Evolutionary conservation across 64 coral and sea anemone species (phyloP), one percentile per base, ranked within the genome.

Genomic region (Stichodactyla helianthus): DNA sequence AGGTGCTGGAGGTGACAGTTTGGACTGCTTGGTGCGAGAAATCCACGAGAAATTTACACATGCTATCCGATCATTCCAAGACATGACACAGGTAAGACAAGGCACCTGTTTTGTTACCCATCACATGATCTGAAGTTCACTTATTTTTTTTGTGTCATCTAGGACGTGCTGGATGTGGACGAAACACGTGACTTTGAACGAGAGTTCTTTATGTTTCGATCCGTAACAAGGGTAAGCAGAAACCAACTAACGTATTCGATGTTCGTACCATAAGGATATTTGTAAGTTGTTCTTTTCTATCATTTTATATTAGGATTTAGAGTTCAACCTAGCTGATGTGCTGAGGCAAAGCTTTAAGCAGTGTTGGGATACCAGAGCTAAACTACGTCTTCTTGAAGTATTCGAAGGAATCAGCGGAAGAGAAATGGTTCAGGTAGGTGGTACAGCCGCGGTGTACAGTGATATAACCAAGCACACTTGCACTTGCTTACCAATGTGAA

Each of bases 331-430:
- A 19, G 93, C 97, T 85, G 93, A 95, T 80, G 97, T 99, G 19
- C 82, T 99, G 52, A 77, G 93, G 68, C 93, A 99, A 67, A 99
- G 97, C 57, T 99, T 99, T 31, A 94, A 92, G 86, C 97, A 99
- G 64, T 99, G 97, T 17, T 94, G 93, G 88, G 97, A 99, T 85
- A 99, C 97, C 52, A 92, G 91, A 82, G 93, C 97, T 60, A 99
- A 90, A 87, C 84, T 99, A 62, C 88, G 97, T 35, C 77, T 99
- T 54, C 59, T 99, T 50, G 97, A 99, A 88, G 97, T 99, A 74
- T 99, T 99, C 77, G 93, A 99, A 86, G 97, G 97, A 84, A 99
- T 94, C 44, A 99, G 97, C 70, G 97, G 97, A 59, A 90, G 97
- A 58, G 97, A 99, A 77, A 83, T 99, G 51, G 88, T 94, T 25